A percentile compares a stretch with the other conserved stretches of the same genome.
Conservation (phyloP, 2,113 vertebrate genomes). For the Cathartes aura region DNA sequence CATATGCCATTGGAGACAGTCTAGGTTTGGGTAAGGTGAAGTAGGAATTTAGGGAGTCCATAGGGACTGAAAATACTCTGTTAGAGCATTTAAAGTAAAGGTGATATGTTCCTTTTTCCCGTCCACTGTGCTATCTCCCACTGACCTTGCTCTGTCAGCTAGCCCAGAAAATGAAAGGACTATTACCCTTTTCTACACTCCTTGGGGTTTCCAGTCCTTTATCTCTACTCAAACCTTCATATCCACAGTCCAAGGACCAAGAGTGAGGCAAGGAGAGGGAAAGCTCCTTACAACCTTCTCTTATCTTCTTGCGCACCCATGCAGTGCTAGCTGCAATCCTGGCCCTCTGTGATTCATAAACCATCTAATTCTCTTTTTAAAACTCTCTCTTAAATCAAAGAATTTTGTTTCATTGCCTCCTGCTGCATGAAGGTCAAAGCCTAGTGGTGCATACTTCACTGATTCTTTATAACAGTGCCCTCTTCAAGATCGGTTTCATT, state of each 20-base stretch:
- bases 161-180: background rate
- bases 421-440: constrained; percentile 64
- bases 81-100: background rate
- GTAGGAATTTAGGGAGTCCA: background rate
- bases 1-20: background rate
- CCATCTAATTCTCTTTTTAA: background rate
- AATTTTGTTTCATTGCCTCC: constrained; percentile 50
- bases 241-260: background rate
- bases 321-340: background rate
- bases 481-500: constrained; percentile 32
- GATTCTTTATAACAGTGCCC: constrained; percentile 32
- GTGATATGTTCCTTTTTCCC: background rate
- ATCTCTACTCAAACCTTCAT: background rate
- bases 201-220: background rate
- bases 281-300: background rate
- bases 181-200: background rate
- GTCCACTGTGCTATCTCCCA: background rate
- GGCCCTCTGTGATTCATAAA: constrained; percentile 24
- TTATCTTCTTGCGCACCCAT: background rate
- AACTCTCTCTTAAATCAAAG: constrained; percentile 47
- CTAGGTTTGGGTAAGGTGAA: background rate
- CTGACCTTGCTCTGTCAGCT: background rate
- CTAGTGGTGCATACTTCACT: constrained; percentile 43
- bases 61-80: background rate
- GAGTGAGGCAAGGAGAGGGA: background rate